phyloP scores from a whole-genome alignment of 1,140 invertebrate genomes.

The Drosophila lini region DNA sequence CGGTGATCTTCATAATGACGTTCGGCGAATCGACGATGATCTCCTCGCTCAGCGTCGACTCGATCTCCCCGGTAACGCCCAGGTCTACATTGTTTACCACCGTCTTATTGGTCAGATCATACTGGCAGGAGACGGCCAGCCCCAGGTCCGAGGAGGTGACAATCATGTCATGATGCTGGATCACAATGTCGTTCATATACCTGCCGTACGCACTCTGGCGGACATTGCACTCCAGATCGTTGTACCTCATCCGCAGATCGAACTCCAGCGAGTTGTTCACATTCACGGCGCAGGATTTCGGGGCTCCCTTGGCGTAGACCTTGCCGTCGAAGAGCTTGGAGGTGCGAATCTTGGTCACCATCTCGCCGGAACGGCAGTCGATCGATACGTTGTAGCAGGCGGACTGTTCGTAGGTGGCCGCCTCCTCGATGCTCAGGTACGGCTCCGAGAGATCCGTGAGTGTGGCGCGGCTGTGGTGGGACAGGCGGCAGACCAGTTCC shows the following conservation, averaged over 20 bases:
- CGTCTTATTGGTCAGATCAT: conserved; percentile 96
- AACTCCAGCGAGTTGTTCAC: conserved; percentile 94
- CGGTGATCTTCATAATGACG: conserved; percentile 96
- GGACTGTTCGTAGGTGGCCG: conserved; percentile 95
- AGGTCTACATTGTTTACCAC: conserved; percentile 96
- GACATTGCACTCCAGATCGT: conserved; percentile 95
- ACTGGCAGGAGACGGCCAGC: conserved; percentile 95
- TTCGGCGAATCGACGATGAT: conserved; percentile 96
- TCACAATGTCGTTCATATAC: conserved; percentile 95
- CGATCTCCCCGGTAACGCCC: conserved; percentile 93
- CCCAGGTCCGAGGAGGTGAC: conserved; percentile 97
- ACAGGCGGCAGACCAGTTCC: conserved; percentile 95
- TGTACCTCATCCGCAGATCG: conserved; percentile 94
- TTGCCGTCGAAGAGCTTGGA: conserved; percentile 97
- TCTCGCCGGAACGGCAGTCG: conserved; percentile 95
- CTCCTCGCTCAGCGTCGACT: conserved; percentile 91
- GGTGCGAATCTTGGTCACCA: conserved; percentile 96
- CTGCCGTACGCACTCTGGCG: conserved; percentile 92
- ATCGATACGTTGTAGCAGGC: conserved; percentile 98
- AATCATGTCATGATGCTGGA: conserved; percentile 97
- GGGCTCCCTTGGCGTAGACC: conserved; percentile 96
- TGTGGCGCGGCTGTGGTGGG: conserved; percentile 94
- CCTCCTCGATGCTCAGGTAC: conserved; percentile 94
- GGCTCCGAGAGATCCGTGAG: conserved; percentile 95
- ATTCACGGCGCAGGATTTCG: conserved; percentile 95